These are phyloP conservation scores for Sorex fumeus DNA, from an alignment of 2,113 vertebrate species.

Conservation along the genomic window DNA sequence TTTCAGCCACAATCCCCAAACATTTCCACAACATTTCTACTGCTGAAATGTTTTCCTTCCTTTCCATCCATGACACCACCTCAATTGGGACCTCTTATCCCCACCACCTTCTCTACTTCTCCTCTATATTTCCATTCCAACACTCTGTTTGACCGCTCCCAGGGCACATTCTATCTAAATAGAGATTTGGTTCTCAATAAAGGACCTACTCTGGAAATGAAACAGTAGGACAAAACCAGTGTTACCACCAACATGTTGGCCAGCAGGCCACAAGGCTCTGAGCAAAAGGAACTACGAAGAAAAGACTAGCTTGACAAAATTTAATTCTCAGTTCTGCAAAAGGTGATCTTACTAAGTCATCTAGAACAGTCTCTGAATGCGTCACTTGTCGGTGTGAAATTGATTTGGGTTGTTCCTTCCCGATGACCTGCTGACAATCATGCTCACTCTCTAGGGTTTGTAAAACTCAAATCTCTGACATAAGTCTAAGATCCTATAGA, in stretches of 20 bases:
- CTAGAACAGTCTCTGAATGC: not conserved
- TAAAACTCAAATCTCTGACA: not conserved
- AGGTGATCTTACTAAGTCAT: conserved; percentile 6
- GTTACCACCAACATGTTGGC: not conserved
- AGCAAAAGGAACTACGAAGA: not conserved
- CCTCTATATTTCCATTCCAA: not conserved
- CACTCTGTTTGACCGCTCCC: not conserved
- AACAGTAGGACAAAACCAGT: not conserved
- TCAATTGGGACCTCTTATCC: not conserved
- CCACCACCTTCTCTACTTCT: not conserved
- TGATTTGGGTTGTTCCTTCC: not conserved
- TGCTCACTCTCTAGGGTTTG: not conserved
- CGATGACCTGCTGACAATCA: no score
- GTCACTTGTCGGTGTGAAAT: conserved; percentile 2
- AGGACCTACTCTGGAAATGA: conserved; percentile 20
- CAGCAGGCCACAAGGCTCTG: no score
- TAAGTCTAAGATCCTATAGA: not conserved
- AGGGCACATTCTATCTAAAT: not conserved
- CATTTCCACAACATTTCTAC: not conserved
- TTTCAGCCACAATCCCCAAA: not conserved
- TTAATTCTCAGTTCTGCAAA: conserved; percentile 32
- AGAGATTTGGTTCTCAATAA: not conserved
- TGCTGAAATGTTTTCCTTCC: conserved; percentile 11
- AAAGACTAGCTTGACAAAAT: not conserved
- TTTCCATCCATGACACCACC: not conserved